Percentiles rank a stretch among this genome's conserved stretches.
Conservation (phyloP, 2,888 invertebrate genomes). For the Anaspis maculata region DNA sequence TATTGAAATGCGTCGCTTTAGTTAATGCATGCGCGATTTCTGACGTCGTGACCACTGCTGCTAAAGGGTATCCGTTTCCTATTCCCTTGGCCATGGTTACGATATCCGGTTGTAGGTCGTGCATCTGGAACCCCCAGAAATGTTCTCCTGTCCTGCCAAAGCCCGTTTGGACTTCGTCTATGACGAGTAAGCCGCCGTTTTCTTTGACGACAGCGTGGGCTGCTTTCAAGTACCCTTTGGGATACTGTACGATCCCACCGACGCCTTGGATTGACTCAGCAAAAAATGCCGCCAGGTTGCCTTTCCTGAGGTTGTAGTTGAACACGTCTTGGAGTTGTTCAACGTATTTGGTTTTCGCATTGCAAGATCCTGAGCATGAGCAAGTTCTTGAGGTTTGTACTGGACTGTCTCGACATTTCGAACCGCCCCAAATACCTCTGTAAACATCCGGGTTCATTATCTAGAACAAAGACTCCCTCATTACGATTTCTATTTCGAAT, state of each 20-base stretch:
- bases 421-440: constrained; percentile 84
- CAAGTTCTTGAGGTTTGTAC: constrained; percentile 64
- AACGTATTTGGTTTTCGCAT: constrained; percentile 71
- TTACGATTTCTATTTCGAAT: too few species aligned
- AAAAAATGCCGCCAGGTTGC: constrained; percentile 79
- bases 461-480: constrained; percentile 46
- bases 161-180: constrained; percentile 96
- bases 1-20: constrained; percentile 82
- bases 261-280: constrained; percentile 96
- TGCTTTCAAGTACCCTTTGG: constrained; percentile 75
- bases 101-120: constrained; percentile 83
- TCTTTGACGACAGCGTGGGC: constrained; percentile 70
- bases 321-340: constrained; percentile 75
- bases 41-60: constrained; percentile 87
- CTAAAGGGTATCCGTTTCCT: constrained; percentile 94
- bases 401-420: constrained; percentile 78
- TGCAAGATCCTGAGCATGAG: constrained; percentile 54
- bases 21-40: constrained; percentile 74
- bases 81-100: constrained; percentile 94
- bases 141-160: constrained; percentile 91
- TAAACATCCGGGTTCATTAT: constrained; percentile 89
- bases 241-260: constrained; percentile 88
- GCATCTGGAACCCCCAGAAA: constrained; percentile 94
- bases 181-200: constrained; percentile 80
- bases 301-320: constrained; percentile 67